Evolutionary conservation across 2,113 vertebrate genomes (phyloP), one percentile per base, ranked within the genome.

Genomic region (Neotoma lepida): DNA sequence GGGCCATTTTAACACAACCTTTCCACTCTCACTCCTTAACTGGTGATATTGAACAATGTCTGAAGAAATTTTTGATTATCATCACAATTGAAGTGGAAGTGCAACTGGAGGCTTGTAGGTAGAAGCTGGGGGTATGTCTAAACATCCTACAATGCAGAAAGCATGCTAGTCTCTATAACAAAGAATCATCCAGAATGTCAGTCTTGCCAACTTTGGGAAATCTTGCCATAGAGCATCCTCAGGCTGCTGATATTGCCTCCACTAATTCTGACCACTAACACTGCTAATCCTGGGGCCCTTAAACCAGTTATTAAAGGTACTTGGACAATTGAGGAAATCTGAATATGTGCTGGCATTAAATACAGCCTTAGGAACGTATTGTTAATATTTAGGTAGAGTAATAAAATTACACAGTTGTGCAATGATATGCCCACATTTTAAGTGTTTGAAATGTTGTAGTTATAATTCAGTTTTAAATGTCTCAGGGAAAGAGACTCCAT

Each of bases 391-490:
- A 84, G 9, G 77, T 46, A 56, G 56, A 70, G 41, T 54, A 94
- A 81, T 68, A 41, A 86, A 92, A 92, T 58, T 85, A 66, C 84
- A 30, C 30, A 54, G 63, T 80, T 94, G 22, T 86, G 51, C 24
- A 33, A 74, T 33, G 78, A 95, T 58, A 6, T 66, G 4, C 4
- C 63, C 54, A 58, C 39, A 64, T 90, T 96, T 77, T 80, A 94
- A 56, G 49, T 73, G 26, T 28, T 28, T 73, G 24, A 94, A 77
- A 81, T 46, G 6, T 33, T 33, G 74, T 58, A 12, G 46, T 4
- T 39, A 14, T 68, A 89, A 84, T 74, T 94, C 80, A 88, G 81
- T 89, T 97, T 86, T 33, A 93, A 93, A 93, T 86, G 39, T n/a
- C 46, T 94, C 28, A 89, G 12, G 2, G 49, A 86, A 90, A 94